Evolutionary conservation across 2,797 vertebrate species (phyloP).

Genomic region (Gymnocypris eckloni): DNA sequence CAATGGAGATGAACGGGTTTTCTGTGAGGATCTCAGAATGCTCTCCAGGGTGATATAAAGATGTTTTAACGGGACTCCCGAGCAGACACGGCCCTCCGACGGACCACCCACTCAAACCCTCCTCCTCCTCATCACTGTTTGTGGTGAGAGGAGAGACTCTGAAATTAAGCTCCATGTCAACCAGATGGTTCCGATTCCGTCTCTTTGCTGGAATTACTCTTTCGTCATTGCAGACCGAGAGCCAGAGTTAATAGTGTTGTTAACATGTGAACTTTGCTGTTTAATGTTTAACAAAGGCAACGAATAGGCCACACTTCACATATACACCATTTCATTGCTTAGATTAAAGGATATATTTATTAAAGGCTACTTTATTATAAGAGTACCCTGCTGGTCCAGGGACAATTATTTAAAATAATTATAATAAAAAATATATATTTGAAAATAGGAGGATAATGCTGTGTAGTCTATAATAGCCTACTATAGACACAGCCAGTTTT

Average conservation of each 20-base stretch:
- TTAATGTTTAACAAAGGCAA: slow-evolving; percentile 54
- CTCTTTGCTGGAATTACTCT: slow-evolving; percentile 56
- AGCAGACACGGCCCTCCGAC: slow-evolving; percentile 34
- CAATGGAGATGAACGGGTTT: slow-evolving; percentile 41
- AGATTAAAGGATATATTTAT: slow-evolving; percentile 33
- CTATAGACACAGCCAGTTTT: no score
- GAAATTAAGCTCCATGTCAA: slow-evolving; percentile 62
- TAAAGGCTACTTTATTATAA: no score
- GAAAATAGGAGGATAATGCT: no score
- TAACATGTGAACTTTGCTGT: slow-evolving; percentile 59
- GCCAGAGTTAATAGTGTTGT: slow-evolving; percentile 55
- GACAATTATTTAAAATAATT: no score
- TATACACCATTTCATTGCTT: slow-evolving; percentile 35
- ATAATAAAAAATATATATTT: no score
- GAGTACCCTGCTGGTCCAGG: no score
- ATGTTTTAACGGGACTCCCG: slow-evolving; percentile 47
- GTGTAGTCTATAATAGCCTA: no score
- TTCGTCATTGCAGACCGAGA: slow-evolving; percentile 55
- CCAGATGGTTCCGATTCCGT: slow-evolving; percentile 61
- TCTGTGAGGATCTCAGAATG: slow-evolving; percentile 53
- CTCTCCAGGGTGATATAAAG: slow-evolving; percentile 48
- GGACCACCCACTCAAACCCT: slow-evolving; percentile 53
- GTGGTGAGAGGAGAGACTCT: slow-evolving; percentile 57
- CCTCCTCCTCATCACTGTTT: slow-evolving; percentile 56
- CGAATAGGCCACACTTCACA: slow-evolving; percentile 33